Percentiles rank a stretch among this genome's conserved stretches.
These are phyloP conservation scores for Darevskia nairensis DNA, from an alignment of 2,797 vertebrate genomes.

Conservation along the genomic window DNA sequence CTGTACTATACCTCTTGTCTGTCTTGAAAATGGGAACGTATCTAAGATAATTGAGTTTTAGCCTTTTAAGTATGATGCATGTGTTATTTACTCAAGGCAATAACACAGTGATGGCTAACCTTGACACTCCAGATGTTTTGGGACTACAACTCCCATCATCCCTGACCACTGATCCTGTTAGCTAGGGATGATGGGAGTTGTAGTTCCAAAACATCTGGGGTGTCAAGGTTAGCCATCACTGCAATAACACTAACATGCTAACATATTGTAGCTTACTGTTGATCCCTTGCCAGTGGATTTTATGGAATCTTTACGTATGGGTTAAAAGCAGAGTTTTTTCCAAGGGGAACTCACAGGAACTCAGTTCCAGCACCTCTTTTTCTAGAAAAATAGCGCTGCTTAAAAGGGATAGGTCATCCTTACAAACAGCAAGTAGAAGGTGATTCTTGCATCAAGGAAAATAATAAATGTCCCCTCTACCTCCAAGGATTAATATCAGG, in stretches of 20 bases:
- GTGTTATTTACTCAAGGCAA: too few relatives aligned
- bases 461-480: not conserved
- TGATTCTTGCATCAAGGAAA: not conserved
- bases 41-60: not conserved
- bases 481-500: not conserved
- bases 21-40: not conserved
- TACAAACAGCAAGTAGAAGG: not conserved
- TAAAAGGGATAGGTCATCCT: not conserved
- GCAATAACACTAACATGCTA: not conserved
- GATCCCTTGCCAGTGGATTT: not conserved
- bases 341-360: too few relatives aligned
- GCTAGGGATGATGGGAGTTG: too few relatives aligned
- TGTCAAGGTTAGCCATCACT: too few relatives aligned
- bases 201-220: too few relatives aligned
- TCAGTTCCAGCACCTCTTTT: too few relatives aligned
- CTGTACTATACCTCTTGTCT: not conserved
- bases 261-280: not conserved
- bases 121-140: too few relatives aligned
- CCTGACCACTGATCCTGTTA: too few relatives aligned
- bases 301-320: not conserved
- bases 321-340: slow-evolving; percentile 36
- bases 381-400: not conserved
- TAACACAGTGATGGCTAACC: too few relatives aligned
- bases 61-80: not conserved
- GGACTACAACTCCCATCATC: too few relatives aligned